Base-by-base conservation (phyloP, 1,140 invertebrate species). In the Linepithema humile region DNA sequence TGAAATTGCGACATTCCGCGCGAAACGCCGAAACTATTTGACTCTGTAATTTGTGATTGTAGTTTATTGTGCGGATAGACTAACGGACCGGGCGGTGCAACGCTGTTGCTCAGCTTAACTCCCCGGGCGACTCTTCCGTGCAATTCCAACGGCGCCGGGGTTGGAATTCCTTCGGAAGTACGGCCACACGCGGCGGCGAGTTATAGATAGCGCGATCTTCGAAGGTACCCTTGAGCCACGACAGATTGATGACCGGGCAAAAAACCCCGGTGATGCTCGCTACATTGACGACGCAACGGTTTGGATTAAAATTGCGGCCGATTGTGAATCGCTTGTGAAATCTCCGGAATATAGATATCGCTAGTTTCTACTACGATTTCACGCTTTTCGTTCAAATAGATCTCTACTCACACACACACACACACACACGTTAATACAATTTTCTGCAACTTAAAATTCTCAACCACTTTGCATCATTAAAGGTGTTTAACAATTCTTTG, bases 41-140 rank as follows among this genome's bases (percentile, higher is more conserved):
- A 94, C 93, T 94, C 92, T 75, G 94, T 94, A 94, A 94, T 94
- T 94, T 94, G 94, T 94, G 93, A 94, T 94, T 93, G 93, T 94
- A 94, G 93, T 94, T 94, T 94, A 94, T 94, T 93, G 93, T 92
- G 89, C 90, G 91, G 89, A 94, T 93, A 92, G 93, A 94, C 93
- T 92, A 92, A 90, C 90, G 89, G 83, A 88, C 86, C 77, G 83
- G 57, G 57, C 83, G 86, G 80, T 77, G 87, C 87, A 82, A 84
- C 82, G 75, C 73, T 86, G 86, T 88, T 90, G 83, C 87, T 90
- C 87, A 53, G 48, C 78, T 77, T 85, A 88, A 88, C 89, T 84
- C 77, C 69, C 70, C 82, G 43, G 72, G 83, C 87, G 84, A 88
- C 83, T 83, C 89, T 90, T 88, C 82, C 86, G 85, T 87, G 88